phyloP scores from a whole-genome alignment of 92 coral and sea anemone species.

The Actinernus sp. region DNA sequence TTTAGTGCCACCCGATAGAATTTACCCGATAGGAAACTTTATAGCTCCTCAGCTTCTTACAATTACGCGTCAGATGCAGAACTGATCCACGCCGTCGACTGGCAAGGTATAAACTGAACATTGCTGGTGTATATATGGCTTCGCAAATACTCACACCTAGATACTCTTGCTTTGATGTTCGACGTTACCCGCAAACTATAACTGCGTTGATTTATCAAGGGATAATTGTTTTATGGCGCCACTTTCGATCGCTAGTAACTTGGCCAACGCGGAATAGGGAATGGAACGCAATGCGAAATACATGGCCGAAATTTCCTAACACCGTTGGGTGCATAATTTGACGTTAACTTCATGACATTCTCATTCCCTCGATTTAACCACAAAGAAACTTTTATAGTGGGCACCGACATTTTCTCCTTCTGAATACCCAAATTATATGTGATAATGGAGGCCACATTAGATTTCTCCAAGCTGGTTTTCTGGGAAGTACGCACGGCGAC shows the following conservation, averaged over 20 bases:
- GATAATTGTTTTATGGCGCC: too few relatives aligned
- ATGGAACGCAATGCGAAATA: conserved; percentile 21
- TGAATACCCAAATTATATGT: too few relatives aligned
- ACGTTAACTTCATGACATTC: too few relatives aligned
- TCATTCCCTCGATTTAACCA: too few relatives aligned
- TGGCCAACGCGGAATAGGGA: conserved; percentile 17
- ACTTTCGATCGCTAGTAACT: conserved; percentile 7
- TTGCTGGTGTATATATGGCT: conserved; percentile 15
- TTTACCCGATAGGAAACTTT: neutral
- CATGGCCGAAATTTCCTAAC: conserved; percentile 10
- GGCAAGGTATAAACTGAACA: conserved; percentile 12
- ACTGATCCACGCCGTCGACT: conserved; percentile 16
- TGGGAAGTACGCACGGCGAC: conserved; percentile 21
- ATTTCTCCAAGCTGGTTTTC: conserved; percentile 27
- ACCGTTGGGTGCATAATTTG: too few relatives aligned
- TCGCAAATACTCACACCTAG: conserved; percentile 43
- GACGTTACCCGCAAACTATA: conserved; percentile 33
- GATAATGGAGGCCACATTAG: conserved; percentile 27
- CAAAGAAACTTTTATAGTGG: too few relatives aligned
- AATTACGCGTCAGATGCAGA: conserved; percentile 20
- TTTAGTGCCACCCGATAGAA: too few relatives aligned
- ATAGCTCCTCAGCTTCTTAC: conserved; percentile 13
- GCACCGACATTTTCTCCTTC: too few relatives aligned
- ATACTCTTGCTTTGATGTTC: conserved; percentile 30
- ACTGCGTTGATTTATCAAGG: conserved; percentile 29